Conservation (phyloP, 1,140 invertebrate genomes). For the Eurytemora carolleeae region DNA sequence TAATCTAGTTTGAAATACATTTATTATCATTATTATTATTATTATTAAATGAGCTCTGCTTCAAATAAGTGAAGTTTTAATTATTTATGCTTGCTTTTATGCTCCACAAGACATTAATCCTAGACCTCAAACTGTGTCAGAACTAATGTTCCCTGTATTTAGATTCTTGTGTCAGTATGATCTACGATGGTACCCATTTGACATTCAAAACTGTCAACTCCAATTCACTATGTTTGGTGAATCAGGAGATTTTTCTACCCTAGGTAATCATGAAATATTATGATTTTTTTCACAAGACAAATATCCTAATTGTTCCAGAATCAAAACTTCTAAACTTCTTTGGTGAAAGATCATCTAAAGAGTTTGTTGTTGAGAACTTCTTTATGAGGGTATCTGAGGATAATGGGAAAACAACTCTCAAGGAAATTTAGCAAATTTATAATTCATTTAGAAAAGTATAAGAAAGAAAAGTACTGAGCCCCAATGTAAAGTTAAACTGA, state of each 20-base stretch:
- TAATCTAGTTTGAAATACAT: too few relatives aligned
- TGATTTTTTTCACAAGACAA: neutral
- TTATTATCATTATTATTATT: too few relatives aligned
- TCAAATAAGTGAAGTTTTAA: too few relatives aligned
- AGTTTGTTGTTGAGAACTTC: neutral
- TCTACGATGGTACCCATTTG: neutral
- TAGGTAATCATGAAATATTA: neutral
- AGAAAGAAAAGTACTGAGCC: too few relatives aligned
- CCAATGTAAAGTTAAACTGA: too few relatives aligned
- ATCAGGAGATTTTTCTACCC: neutral
- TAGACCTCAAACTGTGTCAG: too few relatives aligned
- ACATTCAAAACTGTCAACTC: neutral
- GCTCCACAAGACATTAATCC: too few relatives aligned
- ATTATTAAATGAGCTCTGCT: too few relatives aligned
- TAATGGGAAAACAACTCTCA: neutral
- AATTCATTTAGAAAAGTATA: too few relatives aligned
- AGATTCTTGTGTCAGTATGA: neutral
- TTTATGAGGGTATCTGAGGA: neutral
- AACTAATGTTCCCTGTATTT: too few relatives aligned
- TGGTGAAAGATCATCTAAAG: neutral
- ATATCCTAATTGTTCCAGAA: neutral
- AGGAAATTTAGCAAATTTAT: too few relatives aligned
- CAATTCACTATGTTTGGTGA: neutral
- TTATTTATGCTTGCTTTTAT: too few relatives aligned
- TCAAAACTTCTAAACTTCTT: neutral